Evolutionary conservation across 2,888 invertebrate species (phyloP), one percentile per base, ranked within the genome.

Genomic region (Buathra laborator): DNA sequence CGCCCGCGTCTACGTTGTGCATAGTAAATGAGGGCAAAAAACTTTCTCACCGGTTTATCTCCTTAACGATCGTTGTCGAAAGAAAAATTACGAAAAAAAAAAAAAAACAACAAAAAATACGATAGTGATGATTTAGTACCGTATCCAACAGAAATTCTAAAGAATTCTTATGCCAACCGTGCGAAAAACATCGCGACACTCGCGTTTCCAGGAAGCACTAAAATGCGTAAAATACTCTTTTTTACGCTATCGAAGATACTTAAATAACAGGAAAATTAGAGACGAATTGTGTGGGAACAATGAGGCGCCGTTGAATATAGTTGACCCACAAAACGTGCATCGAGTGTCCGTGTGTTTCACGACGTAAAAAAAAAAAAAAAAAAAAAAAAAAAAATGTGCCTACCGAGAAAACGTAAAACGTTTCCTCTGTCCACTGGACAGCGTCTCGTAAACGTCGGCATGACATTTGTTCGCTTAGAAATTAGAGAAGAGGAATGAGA

Each of bases 401-500:
- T 56, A 56, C 53, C 16, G 37, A 10, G 37, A 32, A 66, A 66
- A 67, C 66, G 4, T 46, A 37, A 37, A 24, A 56, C 56, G 29
- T 29, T 32, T 19, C 37, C n/a, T 48, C 37, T 24, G 16, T 29
- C n/a, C 9, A 19, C 56, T 29, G 7, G 48, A 62, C 14, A n/a
- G 37, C 37, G 5, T 37, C 48, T 43, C 19, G 12, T 32, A 78
- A 62, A 70, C 16, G 10, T 59, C 7, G 46, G 78, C 19, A 68
- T 46, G 66, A 66, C 62, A 70, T 70, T 70, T 62, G 68, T 62
- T 59, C 48, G 16, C 32, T 16, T 37, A 59, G 70, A 70, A 68
- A 62, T 70, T 44, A 48, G 56, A 78, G 44, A 29, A 19, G 24
- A 29, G 70, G 59, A 79, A 79, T 62, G 71, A 51, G 71, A 48